Evolutionary conservation across 2,113 vertebrate genomes (phyloP).

Genomic region (Percina caprodes): DNA sequence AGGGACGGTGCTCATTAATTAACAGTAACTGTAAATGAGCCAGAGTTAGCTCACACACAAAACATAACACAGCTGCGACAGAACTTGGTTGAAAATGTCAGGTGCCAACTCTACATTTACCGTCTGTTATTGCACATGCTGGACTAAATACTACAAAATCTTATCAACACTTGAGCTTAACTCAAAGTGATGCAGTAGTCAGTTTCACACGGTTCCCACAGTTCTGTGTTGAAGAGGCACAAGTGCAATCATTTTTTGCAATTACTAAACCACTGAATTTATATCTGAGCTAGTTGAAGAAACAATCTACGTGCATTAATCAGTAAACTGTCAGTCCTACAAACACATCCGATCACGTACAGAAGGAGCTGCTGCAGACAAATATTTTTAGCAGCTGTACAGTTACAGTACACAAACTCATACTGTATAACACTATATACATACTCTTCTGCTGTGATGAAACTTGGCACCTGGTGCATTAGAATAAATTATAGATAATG

Average conservation of each 20-base stretch:
- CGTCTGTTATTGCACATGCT: neutral
- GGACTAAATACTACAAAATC: neutral
- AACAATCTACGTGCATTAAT: neutral
- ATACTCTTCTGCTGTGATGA: conserved; percentile 42
- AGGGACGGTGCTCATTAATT: no score
- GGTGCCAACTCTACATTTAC: conserved; percentile 5
- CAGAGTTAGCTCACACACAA: neutral
- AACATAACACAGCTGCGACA: neutral
- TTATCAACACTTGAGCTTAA: neutral
- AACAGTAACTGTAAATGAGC: no score
- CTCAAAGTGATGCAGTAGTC: neutral
- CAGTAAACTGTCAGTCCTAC: conserved; percentile 3
- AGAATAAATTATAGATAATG: conserved; percentile 68
- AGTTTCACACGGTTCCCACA: neutral
- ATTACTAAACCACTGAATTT: neutral
- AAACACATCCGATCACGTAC: neutral
- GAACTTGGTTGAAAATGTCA: neutral
- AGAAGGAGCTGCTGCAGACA: neutral
- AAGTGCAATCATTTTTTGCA: neutral
- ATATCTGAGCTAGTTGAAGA: neutral
- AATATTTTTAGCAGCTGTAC: conserved; percentile 6
- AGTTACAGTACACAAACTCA: conserved; percentile 7
- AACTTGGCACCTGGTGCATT: conserved; percentile 40
- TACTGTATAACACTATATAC: neutral
- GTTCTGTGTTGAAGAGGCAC: neutral